Evolutionary conservation across 2,797 vertebrate species (phyloP), one percentile per base, ranked within the genome.

Genomic region (Semotilus atromaculatus): DNA sequence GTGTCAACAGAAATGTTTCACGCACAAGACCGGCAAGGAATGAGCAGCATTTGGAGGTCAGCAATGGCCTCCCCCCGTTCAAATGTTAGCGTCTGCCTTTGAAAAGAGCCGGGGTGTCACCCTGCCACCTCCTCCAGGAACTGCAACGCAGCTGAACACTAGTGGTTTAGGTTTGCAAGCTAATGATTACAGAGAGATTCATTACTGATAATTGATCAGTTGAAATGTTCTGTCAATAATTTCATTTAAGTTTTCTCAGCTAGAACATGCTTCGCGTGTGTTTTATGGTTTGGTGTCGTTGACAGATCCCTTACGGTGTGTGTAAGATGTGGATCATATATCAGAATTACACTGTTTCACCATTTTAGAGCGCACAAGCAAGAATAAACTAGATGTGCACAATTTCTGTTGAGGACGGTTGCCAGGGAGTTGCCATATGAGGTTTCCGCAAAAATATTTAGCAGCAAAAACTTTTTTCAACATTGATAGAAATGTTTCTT

Each of bases 1-100:
- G 93, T 96, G 95, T 96, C 95, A 96, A 95, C 95, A 95, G 93
- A 95, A 93, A 95, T 95, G 95, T 95, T 95, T 95, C 92, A 95
- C 94, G 92, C 93, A 95, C 94, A 93, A 92, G 94, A 94, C 93
- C 92, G 81, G 92, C 93, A 92, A 93, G 93, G 94, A 96, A 96
- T 95, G 94, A 95, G 93, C 93, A 94, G 94, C 94, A 95, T 95
- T 95, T 95, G 93, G 95, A 94, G 95, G 95, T 96, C 94, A 95
- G 83, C 67, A 90, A 93, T 93, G 91, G 90, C 89, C 93, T 91
- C 89, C 91, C 93, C 89, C 93, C 92, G 94, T 95, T 94, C 90
- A 94, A 94, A 96, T 95, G 94, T 95, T 95, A 95, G 92, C 91
- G 93, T 94, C 92, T 93, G 91, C 90, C 93, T 94, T 93, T 95